These are phyloP conservation scores for Oncorhynchus kisutch DNA, from an alignment of 2,113 vertebrate genomes.

Conservation along the genomic window DNA sequence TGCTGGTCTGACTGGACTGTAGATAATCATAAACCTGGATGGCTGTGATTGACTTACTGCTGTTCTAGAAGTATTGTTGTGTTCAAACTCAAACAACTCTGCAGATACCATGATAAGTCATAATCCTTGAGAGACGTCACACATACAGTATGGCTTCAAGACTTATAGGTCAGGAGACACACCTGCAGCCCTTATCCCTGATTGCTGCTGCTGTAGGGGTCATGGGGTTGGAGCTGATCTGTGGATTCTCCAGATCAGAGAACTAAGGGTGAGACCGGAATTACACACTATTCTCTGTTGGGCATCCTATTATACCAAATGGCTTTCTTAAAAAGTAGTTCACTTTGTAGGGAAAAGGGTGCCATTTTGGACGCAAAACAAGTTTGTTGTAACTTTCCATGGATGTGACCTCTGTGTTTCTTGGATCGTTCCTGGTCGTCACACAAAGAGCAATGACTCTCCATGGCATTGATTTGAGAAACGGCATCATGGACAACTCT, in stretches of 20 bases:
- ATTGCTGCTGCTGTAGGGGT: background rate
- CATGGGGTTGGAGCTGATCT: too few relatives aligned
- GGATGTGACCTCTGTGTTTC: background rate
- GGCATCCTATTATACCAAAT: too few relatives aligned
- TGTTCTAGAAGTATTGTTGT: slow-evolving; percentile 19
- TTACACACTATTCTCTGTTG: too few relatives aligned
- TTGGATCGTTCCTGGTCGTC: background rate
- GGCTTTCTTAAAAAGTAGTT: too few relatives aligned
- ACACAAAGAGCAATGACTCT: background rate
- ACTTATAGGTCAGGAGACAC: background rate
- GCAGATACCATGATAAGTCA: background rate
- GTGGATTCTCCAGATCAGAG: too few relatives aligned
- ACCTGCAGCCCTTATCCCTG: background rate
- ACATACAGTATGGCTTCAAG: background rate
- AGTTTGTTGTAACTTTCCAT: background rate
- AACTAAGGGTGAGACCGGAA: too few relatives aligned
- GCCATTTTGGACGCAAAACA: too few relatives aligned
- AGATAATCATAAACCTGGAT: slow-evolving; percentile 39
- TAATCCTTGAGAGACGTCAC: background rate
- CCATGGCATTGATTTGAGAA: slow-evolving; percentile 30
- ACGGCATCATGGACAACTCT: slow-evolving; percentile 25
- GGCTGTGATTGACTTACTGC: slow-evolving; percentile 26
- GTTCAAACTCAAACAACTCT: background rate
- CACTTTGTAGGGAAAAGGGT: too few relatives aligned
- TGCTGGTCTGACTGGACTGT: slow-evolving; percentile 6